These are phyloP conservation scores for Eremobia ochroleuca DNA, from an alignment of 2,888 invertebrate species.

Conservation along the genomic window DNA sequence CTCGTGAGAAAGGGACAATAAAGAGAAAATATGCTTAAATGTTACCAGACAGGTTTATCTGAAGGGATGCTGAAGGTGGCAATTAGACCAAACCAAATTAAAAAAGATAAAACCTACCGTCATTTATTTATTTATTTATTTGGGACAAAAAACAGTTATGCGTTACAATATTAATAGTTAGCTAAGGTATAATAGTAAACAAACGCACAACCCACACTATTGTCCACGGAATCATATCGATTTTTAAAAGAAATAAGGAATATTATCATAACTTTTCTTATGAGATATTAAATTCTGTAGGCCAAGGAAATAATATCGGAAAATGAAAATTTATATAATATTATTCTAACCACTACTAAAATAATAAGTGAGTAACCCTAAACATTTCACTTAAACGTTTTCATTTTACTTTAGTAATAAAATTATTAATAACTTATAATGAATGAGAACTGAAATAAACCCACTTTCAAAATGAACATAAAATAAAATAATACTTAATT, in stretches of 20 bases:
- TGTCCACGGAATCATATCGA: no score
- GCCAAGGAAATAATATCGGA: neutral
- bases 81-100: neutral
- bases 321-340: neutral
- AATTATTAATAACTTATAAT: conserved; percentile 21
- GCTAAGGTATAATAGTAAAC: no score
- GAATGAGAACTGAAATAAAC: conserved; percentile 26
- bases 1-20: conserved; percentile 30
- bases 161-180: no score
- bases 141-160: no score
- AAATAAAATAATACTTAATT: conserved; percentile 17
- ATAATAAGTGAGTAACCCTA: neutral
- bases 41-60: conserved; percentile 3
- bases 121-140: no score
- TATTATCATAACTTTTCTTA: neutral
- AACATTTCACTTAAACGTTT: neutral
- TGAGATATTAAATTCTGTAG: neutral
- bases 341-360: neutral
- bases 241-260: no score
- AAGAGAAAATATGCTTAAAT: conserved; percentile 9
- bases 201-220: no score
- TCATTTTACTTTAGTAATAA: conserved; percentile 29
- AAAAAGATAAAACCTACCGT: neutral
- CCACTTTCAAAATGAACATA: conserved; percentile 13
- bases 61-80: neutral